These are phyloP conservation scores for Leptura quadrifasciata DNA, from an alignment of 2,888 invertebrate genomes.

Conservation along the genomic window DNA sequence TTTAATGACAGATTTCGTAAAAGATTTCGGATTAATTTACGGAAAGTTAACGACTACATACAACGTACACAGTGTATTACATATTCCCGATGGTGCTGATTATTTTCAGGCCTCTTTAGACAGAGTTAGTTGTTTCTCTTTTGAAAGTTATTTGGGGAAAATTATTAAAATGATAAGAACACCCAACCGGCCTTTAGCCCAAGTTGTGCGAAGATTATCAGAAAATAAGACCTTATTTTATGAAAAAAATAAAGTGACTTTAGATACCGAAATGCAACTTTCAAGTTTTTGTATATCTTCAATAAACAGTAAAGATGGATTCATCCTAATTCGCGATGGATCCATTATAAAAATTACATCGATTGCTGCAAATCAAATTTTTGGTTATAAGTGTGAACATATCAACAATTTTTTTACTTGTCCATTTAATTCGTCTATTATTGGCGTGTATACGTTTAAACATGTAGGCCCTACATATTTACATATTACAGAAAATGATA, in stretches of 20 bases:
- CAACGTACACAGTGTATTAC: slow-evolving; percentile 29
- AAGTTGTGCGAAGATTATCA: slow-evolving; percentile 43
- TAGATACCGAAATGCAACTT: neutral
- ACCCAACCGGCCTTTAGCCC: slow-evolving; percentile 48
- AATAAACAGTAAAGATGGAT: neutral
- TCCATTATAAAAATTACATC: neutral
- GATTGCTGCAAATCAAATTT: neutral
- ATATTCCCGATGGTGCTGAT: slow-evolving; percentile 20
- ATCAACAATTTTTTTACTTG: neutral
- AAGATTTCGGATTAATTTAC: slow-evolving; percentile 27
- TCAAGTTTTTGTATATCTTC: neutral
- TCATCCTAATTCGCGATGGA: neutral
- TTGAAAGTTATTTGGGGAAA: slow-evolving; percentile 48
- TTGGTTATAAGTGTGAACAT: neutral
- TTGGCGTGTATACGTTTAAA: neutral
- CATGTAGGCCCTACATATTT: neutral
- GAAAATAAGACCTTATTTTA: slow-evolving; percentile 38
- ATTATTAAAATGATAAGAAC: slow-evolving; percentile 40
- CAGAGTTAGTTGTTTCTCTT: slow-evolving; percentile 42
- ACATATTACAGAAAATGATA: neutral
- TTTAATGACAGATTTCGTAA: slow-evolving; percentile 33
- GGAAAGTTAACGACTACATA: neutral
- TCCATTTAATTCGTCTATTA: neutral
- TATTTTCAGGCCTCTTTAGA: slow-evolving; percentile 10
- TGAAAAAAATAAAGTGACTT: slow-evolving; percentile 25